Conservation (phyloP, 64 coral and sea anemone species). For the Astreopora myriophthalma region DNA sequence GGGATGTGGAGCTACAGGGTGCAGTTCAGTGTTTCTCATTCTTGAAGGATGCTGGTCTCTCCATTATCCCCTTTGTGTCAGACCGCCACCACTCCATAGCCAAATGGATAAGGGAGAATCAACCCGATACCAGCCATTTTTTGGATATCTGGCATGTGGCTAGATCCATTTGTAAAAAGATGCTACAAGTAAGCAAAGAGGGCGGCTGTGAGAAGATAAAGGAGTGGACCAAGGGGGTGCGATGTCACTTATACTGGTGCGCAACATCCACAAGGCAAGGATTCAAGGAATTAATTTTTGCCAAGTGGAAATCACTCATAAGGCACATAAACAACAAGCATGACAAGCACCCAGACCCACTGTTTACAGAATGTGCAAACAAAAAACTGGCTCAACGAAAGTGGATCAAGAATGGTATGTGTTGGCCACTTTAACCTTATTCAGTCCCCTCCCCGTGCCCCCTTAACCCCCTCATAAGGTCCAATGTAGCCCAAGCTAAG, state of each 20-base stretch:
- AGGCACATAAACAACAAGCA: not conserved
- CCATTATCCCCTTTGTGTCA: not conserved
- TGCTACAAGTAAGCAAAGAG: not conserved
- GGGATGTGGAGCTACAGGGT: not conserved
- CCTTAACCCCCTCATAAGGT: too few relatives aligned
- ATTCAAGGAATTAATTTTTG: conserved; percentile 23
- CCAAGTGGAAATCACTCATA: conserved; percentile 43
- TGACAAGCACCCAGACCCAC: conserved; percentile 6
- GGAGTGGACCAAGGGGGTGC: not conserved
- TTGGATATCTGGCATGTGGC: conserved; percentile 38
- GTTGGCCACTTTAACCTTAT: too few relatives aligned
- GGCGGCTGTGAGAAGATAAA: not conserved
- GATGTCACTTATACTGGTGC: conserved; percentile 7
- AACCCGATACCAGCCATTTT: not conserved
- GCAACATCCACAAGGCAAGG: conserved; percentile 17
- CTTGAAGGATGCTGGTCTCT: not conserved
- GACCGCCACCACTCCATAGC: not conserved
- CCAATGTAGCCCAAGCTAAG: too few relatives aligned
- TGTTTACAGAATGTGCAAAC: conserved; percentile 1
- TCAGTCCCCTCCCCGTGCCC: too few relatives aligned
- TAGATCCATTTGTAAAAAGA: not conserved
- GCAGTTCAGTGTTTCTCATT: not conserved
- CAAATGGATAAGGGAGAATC: not conserved
- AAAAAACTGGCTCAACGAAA: too few relatives aligned
- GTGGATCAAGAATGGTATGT: too few relatives aligned